Evolutionary conservation across 2,113 vertebrate genomes (phyloP).

Genomic region (Dipodomys spectabilis): DNA sequence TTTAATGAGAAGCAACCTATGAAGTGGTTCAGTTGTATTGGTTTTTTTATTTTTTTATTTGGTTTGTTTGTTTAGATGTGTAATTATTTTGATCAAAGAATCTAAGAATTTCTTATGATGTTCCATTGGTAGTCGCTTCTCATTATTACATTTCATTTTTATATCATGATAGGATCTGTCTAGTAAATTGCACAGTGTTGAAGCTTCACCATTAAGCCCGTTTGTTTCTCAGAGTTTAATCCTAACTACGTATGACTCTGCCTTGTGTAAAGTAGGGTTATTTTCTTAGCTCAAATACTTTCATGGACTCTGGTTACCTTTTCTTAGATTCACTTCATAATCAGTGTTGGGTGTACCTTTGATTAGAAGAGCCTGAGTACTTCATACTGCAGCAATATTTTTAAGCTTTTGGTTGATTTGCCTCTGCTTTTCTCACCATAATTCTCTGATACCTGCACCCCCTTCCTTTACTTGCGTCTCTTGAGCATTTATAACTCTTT

Average conservation of each 20-base stretch:
- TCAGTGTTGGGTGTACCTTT: not conserved
- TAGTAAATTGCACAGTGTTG: not conserved
- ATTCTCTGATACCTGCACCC: not conserved
- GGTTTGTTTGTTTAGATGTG: constrained; percentile 25
- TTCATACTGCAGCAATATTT: not conserved
- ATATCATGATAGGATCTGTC: not conserved
- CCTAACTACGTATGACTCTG: not conserved
- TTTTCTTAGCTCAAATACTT: not conserved
- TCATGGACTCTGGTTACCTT: not conserved
- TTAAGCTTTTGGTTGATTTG: not conserved
- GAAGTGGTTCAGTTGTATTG: constrained; percentile 14
- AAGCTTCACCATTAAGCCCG: not conserved
- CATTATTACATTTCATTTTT: constrained; percentile 2
- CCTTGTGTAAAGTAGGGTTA: not conserved
- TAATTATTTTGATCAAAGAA: constrained; percentile 2
- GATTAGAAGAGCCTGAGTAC: not conserved
- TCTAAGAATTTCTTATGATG: not conserved
- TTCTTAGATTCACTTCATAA: not conserved
- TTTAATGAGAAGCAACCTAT: constrained; percentile 28
- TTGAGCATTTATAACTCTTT: not conserved
- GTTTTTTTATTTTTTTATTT: not conserved
- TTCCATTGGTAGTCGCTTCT: not conserved
- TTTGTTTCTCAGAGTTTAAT: constrained; percentile 9
- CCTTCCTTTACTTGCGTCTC: not conserved
- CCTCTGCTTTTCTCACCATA: not conserved